Percentiles rank a stretch among this genome's conserved stretches.
phyloP scores from a whole-genome alignment of 2,888 invertebrate genomes.

The Drosophila phalerata region DNA sequence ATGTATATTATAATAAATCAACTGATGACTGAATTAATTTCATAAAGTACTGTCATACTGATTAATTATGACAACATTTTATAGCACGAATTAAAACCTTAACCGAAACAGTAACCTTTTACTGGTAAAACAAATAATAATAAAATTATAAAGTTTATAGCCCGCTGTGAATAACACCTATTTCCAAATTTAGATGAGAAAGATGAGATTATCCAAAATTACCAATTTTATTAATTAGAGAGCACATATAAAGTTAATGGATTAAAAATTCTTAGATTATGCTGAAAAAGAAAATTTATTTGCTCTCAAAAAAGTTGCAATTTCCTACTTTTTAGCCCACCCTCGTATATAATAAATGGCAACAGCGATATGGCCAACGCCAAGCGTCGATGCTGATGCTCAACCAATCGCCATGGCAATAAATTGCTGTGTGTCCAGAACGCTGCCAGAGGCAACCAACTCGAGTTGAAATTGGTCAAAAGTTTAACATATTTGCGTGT shows the following conservation, averaged over 20 bases:
- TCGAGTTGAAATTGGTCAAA: conserved; percentile 81
- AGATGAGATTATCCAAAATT: no score
- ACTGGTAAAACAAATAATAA: no score
- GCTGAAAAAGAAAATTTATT: neutral
- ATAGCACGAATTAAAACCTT: no score
- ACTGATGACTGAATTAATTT: no score
- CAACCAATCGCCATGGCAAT: conserved; percentile 79
- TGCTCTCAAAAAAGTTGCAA: neutral
- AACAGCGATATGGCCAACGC: conserved; percentile 30
- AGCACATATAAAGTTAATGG: no score
- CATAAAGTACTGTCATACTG: no score
- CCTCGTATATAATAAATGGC: conserved; percentile 12
- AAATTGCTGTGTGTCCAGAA: conserved; percentile 69
- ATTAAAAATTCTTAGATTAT: neutral
- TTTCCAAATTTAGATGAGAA: no score
- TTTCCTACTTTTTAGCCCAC: neutral
- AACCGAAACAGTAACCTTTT: no score
- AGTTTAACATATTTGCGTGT: conserved; percentile 82
- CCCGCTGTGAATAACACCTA: no score
- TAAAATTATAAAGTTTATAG: no score
- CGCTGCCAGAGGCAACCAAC: conserved; percentile 60
- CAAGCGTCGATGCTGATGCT: conserved; percentile 20
- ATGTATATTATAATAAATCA: neutral
- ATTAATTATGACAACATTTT: no score
- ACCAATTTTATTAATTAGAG: no score